Evolutionary conservation across 2,888 invertebrate genomes (phyloP).

Genomic region (Arctia plantaginis): DNA sequence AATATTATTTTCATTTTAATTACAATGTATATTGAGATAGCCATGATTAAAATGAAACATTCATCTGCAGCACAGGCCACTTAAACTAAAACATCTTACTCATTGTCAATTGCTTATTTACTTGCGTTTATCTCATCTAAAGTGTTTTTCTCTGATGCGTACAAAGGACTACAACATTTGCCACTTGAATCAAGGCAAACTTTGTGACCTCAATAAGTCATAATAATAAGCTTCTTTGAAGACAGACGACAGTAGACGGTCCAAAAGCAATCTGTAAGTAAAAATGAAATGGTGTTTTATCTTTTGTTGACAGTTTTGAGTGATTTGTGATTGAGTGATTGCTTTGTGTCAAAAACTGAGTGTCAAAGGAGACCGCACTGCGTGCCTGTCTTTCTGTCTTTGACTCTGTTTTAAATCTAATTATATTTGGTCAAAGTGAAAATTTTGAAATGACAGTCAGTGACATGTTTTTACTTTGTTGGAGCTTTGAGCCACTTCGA

Average conservation of each 20-base stretch:
- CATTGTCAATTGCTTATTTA: slow-evolving; percentile 58
- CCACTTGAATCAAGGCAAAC: slow-evolving; percentile 52
- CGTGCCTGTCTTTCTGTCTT: slow-evolving; percentile 40
- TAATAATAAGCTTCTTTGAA: slow-evolving; percentile 46
- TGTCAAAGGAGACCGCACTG: slow-evolving; percentile 52
- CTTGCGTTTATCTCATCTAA: slow-evolving; percentile 52
- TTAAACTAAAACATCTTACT: slow-evolving; percentile 30
- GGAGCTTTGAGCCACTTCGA: neutral
- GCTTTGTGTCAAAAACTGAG: slow-evolving; percentile 55
- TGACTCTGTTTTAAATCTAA: slow-evolving; percentile 54
- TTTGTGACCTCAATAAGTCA: slow-evolving; percentile 60
- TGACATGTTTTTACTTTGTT: slow-evolving; percentile 26
- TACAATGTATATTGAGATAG: neutral
- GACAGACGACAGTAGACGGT: slow-evolving; percentile 39
- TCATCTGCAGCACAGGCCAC: slow-evolving; percentile 18
- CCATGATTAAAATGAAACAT: slow-evolving; percentile 8
- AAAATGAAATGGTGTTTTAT: slow-evolving; percentile 68
- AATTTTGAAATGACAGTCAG: slow-evolving; percentile 28
- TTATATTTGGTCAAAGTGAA: slow-evolving; percentile 52
- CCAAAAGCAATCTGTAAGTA: slow-evolving; percentile 43
- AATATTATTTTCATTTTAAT: neutral
- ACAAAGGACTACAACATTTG: slow-evolving; percentile 59
- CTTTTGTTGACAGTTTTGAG: slow-evolving; percentile 64
- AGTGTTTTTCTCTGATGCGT: slow-evolving; percentile 60
- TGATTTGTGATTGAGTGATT: slow-evolving; percentile 68